Conservation (phyloP, 2,888 invertebrate species). For the Ypsolopha scabrella region DNA sequence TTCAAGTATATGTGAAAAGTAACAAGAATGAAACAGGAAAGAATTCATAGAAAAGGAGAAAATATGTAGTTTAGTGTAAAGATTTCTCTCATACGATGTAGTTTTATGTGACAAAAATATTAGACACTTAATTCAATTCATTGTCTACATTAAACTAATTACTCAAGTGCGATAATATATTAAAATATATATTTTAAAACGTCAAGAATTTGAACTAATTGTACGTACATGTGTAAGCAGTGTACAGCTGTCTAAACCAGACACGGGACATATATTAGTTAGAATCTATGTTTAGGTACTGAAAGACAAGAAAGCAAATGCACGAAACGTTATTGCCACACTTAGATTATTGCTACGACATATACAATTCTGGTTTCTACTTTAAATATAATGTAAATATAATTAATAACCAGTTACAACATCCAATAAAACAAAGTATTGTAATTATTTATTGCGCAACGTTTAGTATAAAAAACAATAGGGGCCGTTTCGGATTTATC, state of each 20-base stretch:
- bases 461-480: conserved; percentile 19
- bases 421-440: conserved; percentile 60
- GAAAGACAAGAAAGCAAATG: conserved; percentile 58
- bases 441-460: conserved; percentile 49
- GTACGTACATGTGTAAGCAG: conserved; percentile 54
- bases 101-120: neutral
- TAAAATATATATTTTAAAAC: conserved; percentile 56
- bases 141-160: conserved; percentile 10
- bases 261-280: conserved; percentile 20
- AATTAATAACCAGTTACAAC: conserved; percentile 61
- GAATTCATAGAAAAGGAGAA: neutral
- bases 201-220: conserved; percentile 59
- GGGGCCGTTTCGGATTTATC: no score
- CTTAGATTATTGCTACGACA: conserved; percentile 68
- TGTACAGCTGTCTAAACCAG: conserved; percentile 45
- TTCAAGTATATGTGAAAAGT: no score
- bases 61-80: no score
- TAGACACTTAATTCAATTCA: neutral
- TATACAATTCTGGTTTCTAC: conserved; percentile 46
- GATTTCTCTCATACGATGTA: no score
- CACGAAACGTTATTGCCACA: conserved; percentile 65
- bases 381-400: conserved; percentile 49
- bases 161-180: conserved; percentile 32
- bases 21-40: no score
- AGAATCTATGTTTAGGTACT: conserved; percentile 18